Evolutionary conservation across 2,113 vertebrate species (phyloP), one percentile per base, ranked within the genome.

Genomic region (Myanophis thanlyinensis): DNA sequence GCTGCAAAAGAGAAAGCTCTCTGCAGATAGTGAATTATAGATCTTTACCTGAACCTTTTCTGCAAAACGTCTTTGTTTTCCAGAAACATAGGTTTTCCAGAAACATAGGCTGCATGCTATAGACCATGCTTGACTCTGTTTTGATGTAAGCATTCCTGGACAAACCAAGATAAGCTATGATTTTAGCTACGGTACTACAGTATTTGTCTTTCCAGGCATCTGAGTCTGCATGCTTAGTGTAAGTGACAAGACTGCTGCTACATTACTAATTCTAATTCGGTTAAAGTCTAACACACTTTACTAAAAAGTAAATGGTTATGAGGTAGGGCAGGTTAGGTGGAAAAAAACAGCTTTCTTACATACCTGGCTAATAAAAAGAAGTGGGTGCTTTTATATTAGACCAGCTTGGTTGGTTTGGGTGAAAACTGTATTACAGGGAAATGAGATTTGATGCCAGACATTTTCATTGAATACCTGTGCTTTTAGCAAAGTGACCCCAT

Each of bases 381-480:
- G 95, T 9, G 27, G 25, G 97, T 94, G 96, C 54, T 90, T 95
- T 92, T 95, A 96, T 91, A 86, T 89, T 95, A 89, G 87, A 95
- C 93, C 59, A 48, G 40, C 91, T 80, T 93, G 90, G 86, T 94
- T 95, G 89, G 92, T 95, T 95, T 80, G 30, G 95, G 56, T 87
- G 94, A 94, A 92, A 59, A 89, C 91, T 94, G 91, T 89, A 94
- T 47, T 40, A 93, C 92, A 86, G 85, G 91, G 85, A 54, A 89
- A 48, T n/a, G 88, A 73, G 89, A 47, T 92, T 92, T 10, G 85
- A 93, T 95, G 93, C 94, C 94, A 94, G 93, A 95, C 96, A 96
- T 92, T 93, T 89, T 85, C 46, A 47, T 5, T 86, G 25, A 86
- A 44, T 80, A 80, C 22, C 73, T 80, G 73, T 22, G 73, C 2